These are phyloP conservation scores for Strigops habroptila DNA, from an alignment of 2,113 vertebrate species.

Conservation along the genomic window DNA sequence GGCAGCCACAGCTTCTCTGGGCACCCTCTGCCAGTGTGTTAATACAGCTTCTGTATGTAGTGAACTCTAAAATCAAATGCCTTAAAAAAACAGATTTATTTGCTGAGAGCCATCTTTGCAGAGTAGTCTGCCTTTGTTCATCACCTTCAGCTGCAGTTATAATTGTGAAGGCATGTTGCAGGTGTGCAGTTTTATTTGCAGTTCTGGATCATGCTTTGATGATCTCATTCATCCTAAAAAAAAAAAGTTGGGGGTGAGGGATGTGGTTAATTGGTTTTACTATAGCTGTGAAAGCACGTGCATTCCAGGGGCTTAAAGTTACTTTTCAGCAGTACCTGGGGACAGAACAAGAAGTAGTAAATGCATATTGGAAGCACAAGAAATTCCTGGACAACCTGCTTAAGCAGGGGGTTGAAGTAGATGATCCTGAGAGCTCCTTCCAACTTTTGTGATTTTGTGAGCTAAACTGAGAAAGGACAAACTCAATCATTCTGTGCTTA, in stretches of 20 bases:
- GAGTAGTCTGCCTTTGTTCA: background rate
- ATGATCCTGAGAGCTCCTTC: background rate
- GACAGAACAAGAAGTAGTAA: background rate
- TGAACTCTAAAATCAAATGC: background rate
- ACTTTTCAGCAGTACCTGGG: background rate
- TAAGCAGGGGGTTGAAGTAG: background rate
- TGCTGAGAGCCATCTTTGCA: background rate
- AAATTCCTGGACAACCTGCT: background rate
- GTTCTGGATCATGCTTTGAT: background rate
- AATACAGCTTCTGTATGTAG: background rate
- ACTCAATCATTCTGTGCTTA: rapidly evolving
- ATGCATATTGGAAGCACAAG: background rate
- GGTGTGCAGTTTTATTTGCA: rapidly evolving
- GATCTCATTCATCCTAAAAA: background rate
- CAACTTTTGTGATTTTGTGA: background rate
- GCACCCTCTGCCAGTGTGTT: rapidly evolving
- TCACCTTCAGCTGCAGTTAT: background rate
- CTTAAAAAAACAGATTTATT: background rate
- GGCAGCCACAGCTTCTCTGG: background rate
- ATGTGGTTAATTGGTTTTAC: background rate
- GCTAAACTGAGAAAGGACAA: background rate
- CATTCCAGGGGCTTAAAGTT: background rate
- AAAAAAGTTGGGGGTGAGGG: rapidly evolving
- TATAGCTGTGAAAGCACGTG: background rate
- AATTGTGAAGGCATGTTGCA: background rate